A percentile compares a stretch with the other conserved stretches of the same genome.
Evolutionary conservation across 2,797 vertebrate genomes (phyloP).

Genomic region (Lycodopsis pacificus): DNA sequence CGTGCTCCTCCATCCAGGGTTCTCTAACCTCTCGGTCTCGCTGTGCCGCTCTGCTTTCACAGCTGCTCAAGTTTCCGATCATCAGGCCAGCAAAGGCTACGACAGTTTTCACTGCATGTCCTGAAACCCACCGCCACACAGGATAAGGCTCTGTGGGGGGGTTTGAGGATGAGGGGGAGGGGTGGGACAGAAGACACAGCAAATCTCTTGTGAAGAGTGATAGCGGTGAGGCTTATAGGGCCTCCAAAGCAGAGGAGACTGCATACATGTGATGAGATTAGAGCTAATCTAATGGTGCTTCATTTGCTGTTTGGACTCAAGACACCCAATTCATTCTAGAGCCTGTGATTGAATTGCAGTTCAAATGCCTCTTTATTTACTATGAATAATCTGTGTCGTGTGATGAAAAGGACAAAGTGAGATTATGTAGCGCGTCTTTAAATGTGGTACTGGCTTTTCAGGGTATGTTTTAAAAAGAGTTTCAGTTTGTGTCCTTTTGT

Average conservation of each 20-base stretch:
- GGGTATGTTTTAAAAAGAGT: neutral
- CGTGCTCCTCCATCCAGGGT: neutral
- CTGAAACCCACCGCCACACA: neutral
- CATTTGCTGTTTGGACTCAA: slow-evolving; percentile 40
- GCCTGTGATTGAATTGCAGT: slow-evolving; percentile 20
- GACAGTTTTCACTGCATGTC: slow-evolving; percentile 28
- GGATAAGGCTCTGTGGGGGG: neutral
- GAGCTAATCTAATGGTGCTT: slow-evolving; percentile 33
- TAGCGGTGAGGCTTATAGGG: neutral
- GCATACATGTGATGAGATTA: slow-evolving; percentile 56
- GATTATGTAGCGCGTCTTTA: neutral
- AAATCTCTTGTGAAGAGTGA: slow-evolving; percentile 17
- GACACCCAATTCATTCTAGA: slow-evolving; percentile 40
- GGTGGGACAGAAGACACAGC: slow-evolving; percentile 5
- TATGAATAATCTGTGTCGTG: neutral
- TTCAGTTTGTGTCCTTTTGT: slow-evolving; percentile 9
- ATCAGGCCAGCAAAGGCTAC: neutral
- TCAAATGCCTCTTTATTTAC: slow-evolving; percentile 13
- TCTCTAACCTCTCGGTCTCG: slow-evolving; percentile 30
- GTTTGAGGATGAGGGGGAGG: neutral
- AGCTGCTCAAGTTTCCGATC: slow-evolving; percentile 66
- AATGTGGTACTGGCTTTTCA: neutral
- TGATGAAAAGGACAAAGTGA: neutral
- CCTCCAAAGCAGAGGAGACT: slow-evolving; percentile 4
- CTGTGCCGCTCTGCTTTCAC: slow-evolving; percentile 61